Base-by-base conservation (phyloP, 2,113 vertebrate genomes). In the Erythrocercus mccallii region DNA sequence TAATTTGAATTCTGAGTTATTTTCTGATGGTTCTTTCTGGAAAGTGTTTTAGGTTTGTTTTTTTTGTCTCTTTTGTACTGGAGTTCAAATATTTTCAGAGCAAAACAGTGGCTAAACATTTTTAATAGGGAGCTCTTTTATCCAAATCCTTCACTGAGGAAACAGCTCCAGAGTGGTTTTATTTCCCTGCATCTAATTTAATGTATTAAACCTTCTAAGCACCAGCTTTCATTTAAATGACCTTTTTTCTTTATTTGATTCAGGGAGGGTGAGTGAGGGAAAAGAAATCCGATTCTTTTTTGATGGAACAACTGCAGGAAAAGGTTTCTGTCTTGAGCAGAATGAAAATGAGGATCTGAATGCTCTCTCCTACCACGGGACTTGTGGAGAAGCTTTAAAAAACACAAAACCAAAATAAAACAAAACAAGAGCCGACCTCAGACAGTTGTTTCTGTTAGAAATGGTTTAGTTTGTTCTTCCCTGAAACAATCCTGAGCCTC, bases 151-250 rank as follows among this genome's bases (percentile, higher is more conserved):
- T 57, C 24, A 40, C 6, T 82, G 70, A 88, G 70, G 81, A 69
- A 86, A 61, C 6, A 18, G 7, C 11, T 56, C 53, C 17, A 1
- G 22, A 30, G 45, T 87, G 45, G 31, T 79, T 95, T 88, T 85
- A 50, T 90, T 86, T 82, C 48, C 21, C 40, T 61, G 45, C 68
- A 69, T 86, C 79, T 92, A 44, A 82, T 88, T 82, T 76, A 60
- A 85, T 48, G 35, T 40, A 53, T 91, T 82, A 94, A 95, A 80
- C 73, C 53, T 93, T 85, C 70, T 72, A 48, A 94, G 78, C n/a
- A 14, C 11, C 8, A 2, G 18, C 74, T 95, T 91, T 80, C 66
- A 82, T 95, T 69, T 65, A 56, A 85, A 72, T 60, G 53, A 79
- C 87, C 81, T 66, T 79, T 84, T 61, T 71, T 54, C 57, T 95